A percentile compares a stretch with the other conserved stretches of the same genome.
Evolutionary conservation across 2,113 vertebrate genomes (phyloP).

Genomic region (Thomomys bottae): DNA sequence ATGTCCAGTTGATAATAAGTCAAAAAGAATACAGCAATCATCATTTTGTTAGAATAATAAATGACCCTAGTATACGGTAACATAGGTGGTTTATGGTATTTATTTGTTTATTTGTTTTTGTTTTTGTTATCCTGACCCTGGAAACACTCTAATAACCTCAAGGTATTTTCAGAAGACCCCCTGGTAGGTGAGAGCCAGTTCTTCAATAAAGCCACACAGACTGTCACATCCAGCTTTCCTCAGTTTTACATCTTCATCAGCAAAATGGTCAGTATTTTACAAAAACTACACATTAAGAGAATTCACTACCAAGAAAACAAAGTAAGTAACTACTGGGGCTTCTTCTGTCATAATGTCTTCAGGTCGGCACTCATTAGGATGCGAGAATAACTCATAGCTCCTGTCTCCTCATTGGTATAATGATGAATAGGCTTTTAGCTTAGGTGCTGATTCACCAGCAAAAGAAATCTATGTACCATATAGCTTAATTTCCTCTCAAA

Average conservation of each 20-base stretch:
- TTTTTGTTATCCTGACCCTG: no score
- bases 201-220: background rate
- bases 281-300: background rate
- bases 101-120: no score
- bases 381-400: background rate
- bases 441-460: background rate
- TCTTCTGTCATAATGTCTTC: background rate
- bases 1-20: background rate
- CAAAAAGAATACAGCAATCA: background rate
- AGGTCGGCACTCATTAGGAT: background rate
- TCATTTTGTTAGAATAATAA: background rate
- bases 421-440: background rate
- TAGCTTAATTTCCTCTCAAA: slow-evolving; percentile 19
- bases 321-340: background rate
- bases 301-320: background rate
- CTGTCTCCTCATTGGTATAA: background rate
- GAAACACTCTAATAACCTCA: background rate
- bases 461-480: background rate
- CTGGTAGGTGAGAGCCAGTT: background rate
- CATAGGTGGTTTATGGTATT: background rate
- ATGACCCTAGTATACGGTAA: background rate
- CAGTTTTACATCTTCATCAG: background rate
- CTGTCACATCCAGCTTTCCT: background rate
- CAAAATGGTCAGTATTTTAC: background rate
- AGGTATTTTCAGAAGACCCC: background rate